Percentiles rank a stretch among this genome's conserved stretches.
Conservation (phyloP, 2,888 invertebrate species). For the Cistogaster globosa region DNA sequence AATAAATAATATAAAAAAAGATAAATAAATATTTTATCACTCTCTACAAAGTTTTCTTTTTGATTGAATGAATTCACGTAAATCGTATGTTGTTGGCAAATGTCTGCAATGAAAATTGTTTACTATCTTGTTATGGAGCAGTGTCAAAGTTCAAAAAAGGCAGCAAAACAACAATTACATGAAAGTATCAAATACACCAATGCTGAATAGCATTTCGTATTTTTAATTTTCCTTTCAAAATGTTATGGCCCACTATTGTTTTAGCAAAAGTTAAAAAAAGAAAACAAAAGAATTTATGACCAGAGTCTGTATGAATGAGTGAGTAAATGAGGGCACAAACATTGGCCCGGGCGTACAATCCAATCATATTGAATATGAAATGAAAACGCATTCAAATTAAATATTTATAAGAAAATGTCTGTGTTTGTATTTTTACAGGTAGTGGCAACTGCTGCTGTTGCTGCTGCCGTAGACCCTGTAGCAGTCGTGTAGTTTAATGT, state of each 20-base stretch:
- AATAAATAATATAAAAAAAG: background rate
- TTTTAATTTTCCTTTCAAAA: background rate
- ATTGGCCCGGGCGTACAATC: conserved; percentile 57
- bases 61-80: background rate
- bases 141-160: background rate
- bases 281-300: conserved; percentile 50
- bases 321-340: conserved; percentile 39
- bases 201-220: conserved; percentile 12
- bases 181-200: conserved; percentile 30
- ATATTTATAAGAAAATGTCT: conserved; percentile 80
- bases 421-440: conserved; percentile 75
- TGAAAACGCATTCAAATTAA: conserved; percentile 81
- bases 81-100: background rate
- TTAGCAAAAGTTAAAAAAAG: conserved; percentile 2
- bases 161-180: conserved; percentile 34
- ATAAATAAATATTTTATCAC: background rate
- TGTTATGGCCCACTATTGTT: background rate
- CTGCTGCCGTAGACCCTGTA: conserved; percentile 13
- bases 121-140: background rate
- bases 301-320: conserved; percentile 40
- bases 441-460: conserved; percentile 9
- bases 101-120: background rate
- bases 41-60: background rate
- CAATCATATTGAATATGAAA: conserved; percentile 75
- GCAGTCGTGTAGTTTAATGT: conserved; percentile 27